Evolutionary conservation across 1,140 invertebrate species (phyloP).

Genomic region (Campoletis sonorensis): DNA sequence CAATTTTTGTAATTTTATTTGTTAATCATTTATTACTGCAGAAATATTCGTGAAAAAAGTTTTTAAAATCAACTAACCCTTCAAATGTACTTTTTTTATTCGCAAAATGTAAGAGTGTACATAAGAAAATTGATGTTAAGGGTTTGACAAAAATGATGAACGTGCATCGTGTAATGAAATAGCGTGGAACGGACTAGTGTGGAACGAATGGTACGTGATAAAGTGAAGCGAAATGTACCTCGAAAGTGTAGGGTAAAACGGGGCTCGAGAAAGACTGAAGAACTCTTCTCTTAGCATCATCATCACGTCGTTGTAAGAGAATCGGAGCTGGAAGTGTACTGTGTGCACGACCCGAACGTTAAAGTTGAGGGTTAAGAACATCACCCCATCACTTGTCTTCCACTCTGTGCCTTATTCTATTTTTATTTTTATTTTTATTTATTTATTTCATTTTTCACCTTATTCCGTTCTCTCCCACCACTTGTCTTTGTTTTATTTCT

Average conservation of each 20-base stretch:
- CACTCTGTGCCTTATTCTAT: neutral
- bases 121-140: neutral
- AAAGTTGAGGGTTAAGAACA: slow-evolving; percentile 11
- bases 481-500: neutral
- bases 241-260: neutral
- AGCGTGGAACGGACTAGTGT: too few species aligned
- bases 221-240: too few species aligned
- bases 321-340: slow-evolving; percentile 8
- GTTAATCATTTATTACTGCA: too few species aligned
- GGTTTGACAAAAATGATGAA: too few species aligned
- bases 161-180: too few species aligned
- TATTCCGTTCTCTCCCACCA: neutral
- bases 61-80: too few species aligned
- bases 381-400: neutral
- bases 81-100: neutral
- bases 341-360: slow-evolving; percentile 23
- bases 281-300: slow-evolving; percentile 6
- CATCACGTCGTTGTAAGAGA: slow-evolving; percentile 8
- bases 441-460: neutral
- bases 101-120: neutral
- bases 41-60: too few species aligned
- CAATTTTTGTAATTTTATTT: too few species aligned
- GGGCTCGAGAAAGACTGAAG: neutral
- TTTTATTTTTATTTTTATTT: too few species aligned
- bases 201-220: too few species aligned